phyloP scores from a whole-genome alignment of 1,140 invertebrate genomes.

The fruit fly (Drosophila melanogaster) region Release_6_plus_ISO1_MT NT_033777.3:24084001-24084500 shows the following conservation, averaged over 20 bases:
- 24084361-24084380: conserved; percentile 8
- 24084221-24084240: conserved; percentile 9
- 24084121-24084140: not conserved
- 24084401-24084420: conserved; percentile 2
- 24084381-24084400: conserved; percentile 8
- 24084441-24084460: conserved; percentile 31
- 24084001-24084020: conserved; percentile 44
- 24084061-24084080: conserved; percentile 59
- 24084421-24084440: conserved; percentile 27
- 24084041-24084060: conserved; percentile 31
- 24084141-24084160: conserved; percentile 35
- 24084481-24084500: conserved; percentile 29
- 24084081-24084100: conserved; percentile 60
- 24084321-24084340: conserved; percentile 27
- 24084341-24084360: conserved; percentile 40
- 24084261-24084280: conserved; percentile 35
- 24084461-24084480: conserved; percentile 22
- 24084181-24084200: not conserved
- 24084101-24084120: conserved; percentile 52
- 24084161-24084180: conserved; percentile 39
- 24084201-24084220: not conserved
- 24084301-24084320: not conserved
- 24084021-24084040: conserved; percentile 62
- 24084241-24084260: conserved; percentile 48
- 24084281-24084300: not conserved